Evolutionary conservation across 2,888 invertebrate genomes (phyloP).

Genomic region (Phyto melanocephala): DNA sequence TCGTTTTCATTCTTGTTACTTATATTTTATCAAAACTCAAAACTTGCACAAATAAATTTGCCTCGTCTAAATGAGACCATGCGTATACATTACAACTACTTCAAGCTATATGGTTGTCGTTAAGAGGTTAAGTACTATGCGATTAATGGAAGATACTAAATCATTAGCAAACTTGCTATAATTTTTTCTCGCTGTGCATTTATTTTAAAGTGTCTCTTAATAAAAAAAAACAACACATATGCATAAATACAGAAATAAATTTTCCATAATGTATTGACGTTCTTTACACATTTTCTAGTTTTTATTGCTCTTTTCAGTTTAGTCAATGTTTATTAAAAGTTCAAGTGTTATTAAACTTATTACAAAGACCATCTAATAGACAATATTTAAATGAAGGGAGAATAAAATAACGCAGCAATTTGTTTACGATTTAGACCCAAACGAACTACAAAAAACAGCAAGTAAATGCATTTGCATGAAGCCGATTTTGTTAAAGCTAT

Average conservation of each 20-base stretch:
- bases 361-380: background rate
- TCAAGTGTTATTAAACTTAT: conserved; percentile 59
- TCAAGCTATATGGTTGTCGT: too few species aligned
- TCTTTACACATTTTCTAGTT: background rate
- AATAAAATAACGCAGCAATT: conserved; percentile 10
- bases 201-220: background rate
- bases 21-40: too few species aligned
- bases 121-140: too few species aligned
- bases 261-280: background rate
- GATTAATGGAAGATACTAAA: too few species aligned
- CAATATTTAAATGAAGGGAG: conserved; percentile 18
- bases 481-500: conserved; percentile 18
- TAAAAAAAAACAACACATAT: too few species aligned
- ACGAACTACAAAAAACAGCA: background rate
- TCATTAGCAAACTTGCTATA: too few species aligned
- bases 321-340: conserved; percentile 53
- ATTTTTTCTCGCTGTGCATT: background rate
- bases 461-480: conserved; percentile 23
- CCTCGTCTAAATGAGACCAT: too few species aligned
- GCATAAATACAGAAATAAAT: too few species aligned
- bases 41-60: too few species aligned
- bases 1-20: too few species aligned
- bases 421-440: conserved; percentile 10
- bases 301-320: conserved; percentile 18
- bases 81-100: too few species aligned